phyloP scores from a whole-genome alignment of 2,888 invertebrate species.

The Chloromyia formosa region DNA sequence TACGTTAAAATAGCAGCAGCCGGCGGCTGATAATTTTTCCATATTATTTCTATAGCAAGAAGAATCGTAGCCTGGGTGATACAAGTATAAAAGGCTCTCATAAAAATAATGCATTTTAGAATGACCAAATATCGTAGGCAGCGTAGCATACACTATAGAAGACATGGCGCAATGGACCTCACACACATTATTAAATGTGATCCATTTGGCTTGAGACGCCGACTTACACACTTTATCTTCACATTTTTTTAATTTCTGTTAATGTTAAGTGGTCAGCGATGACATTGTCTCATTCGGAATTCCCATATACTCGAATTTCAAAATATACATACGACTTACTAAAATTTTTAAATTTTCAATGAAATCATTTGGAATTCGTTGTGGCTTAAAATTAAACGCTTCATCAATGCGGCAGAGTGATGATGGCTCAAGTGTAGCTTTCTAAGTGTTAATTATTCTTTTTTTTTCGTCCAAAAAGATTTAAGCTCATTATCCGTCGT shows the following conservation, averaged over 20 bases:
- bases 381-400: neutral
- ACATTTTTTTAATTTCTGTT: neutral
- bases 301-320: neutral
- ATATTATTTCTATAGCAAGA: too few relatives aligned
- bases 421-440: too few relatives aligned
- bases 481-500: neutral
- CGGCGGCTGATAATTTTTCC: neutral
- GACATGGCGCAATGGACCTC: neutral
- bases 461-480: too few relatives aligned
- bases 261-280: neutral
- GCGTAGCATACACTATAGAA: neutral
- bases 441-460: too few relatives aligned
- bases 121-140: neutral
- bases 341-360: neutral
- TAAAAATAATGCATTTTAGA: neutral
- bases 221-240: neutral
- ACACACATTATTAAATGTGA: slow-evolving; percentile 14
- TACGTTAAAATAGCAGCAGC: neutral
- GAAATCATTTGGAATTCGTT: neutral
- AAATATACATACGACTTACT: neutral
- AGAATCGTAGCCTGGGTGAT: too few relatives aligned
- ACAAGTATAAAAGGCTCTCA: too few relatives aligned
- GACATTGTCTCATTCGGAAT: too few relatives aligned
- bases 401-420: neutral
- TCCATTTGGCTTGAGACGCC: slow-evolving; percentile 10